Percentiles rank a stretch among this genome's conserved stretches.
Conservation (phyloP, 2,797 vertebrate species). For the Poecilia picta region DNA sequence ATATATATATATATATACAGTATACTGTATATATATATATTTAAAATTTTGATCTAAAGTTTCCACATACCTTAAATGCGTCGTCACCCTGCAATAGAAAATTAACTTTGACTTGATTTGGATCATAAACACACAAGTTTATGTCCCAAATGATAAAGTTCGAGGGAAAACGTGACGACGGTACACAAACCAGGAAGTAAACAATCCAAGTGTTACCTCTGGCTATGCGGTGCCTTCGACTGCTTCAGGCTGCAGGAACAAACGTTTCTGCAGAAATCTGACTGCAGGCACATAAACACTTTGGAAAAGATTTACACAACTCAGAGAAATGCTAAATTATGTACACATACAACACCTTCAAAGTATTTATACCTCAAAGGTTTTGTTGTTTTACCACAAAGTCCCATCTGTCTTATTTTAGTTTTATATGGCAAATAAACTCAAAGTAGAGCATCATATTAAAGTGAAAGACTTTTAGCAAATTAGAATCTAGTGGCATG, state of each 20-base stretch:
- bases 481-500: neutral
- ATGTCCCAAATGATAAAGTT: neutral
- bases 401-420: neutral
- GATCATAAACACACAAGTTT: neutral
- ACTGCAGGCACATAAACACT: neutral
- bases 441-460: neutral
- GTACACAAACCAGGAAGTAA: neutral
- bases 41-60: neutral
- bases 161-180: neutral
- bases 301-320: neutral
- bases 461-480: neutral
- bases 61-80: neutral
- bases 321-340: neutral
- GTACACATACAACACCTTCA: neutral
- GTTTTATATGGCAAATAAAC: neutral
- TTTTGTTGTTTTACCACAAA: neutral
- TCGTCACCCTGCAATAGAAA: slow-evolving; percentile 9
- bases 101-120: neutral
- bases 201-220: neutral
- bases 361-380: neutral
- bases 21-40: neutral
- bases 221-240: neutral
- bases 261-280: neutral
- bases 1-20: too few relatives aligned
- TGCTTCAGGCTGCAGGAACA: neutral